Base-by-base conservation (phyloP, 1,140 invertebrate genomes). In the Sinonovacula constricta region DNA sequence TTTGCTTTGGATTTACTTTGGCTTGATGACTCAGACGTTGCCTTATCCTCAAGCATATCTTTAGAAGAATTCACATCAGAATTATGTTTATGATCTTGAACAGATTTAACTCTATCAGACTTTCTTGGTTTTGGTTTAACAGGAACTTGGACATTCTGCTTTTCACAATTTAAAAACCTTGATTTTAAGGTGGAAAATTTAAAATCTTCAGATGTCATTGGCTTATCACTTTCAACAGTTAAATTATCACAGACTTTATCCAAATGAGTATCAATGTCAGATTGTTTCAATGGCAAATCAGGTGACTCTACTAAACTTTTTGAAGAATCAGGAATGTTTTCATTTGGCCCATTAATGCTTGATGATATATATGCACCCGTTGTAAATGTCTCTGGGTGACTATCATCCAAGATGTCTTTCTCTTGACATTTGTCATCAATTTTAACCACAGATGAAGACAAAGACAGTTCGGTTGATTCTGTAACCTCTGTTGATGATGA, bases 191-290 rank as follows among this genome's bases (percentile, higher is more conserved):
- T 66, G 22, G 15, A 24, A 34, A 59, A 66, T 26, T 39, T 30
- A 45, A 67, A 76, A 33, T 67, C 72, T 63, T 63, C 3, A 36
- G 45, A n/a, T n/a, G n/a, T n/a, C n/a, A n/a, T n/a, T n/a, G n/a
- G n/a, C 4, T 62, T 71, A 22, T n/a, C 24, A 18, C 39, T 49
- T 49, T 1, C 1, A 60, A 10, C 39, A 7, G 39, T 10, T 7
- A 26, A n/a, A n/a, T 70, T 51, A 70, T 39, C 68, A 60, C 33
- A 39, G 22, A 34, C 39, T 22, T 24, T 74, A 63, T 74, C 18
- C 30, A 60, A 26, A 49, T 49, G 24, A 34, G 24, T 22, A 26
- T 63, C 36, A 26, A 31, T 63, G 18, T 30, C 18, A 14, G 34
- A 33, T 45, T 49, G 22, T 26, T 22, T 39, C 15, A 2, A 22